Percentiles rank a stretch among this genome's conserved stretches.
phyloP scores from a whole-genome alignment of 1,140 invertebrate species.

The Chlorops oryzae region DNA sequence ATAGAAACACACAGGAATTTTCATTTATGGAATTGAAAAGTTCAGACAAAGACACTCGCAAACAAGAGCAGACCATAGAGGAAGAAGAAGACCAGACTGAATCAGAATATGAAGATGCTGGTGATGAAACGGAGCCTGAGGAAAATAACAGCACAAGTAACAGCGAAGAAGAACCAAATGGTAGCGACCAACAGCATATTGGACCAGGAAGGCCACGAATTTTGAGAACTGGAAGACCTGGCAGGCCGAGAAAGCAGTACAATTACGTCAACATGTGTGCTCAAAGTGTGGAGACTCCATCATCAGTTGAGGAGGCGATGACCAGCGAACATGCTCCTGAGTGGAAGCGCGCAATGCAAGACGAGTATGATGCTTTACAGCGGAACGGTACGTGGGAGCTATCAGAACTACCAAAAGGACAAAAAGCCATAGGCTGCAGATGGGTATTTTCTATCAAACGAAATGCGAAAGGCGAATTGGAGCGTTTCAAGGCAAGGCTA shows the following conservation, averaged over 20 bases:
- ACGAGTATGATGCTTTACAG: conserved; percentile 6
- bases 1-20: no score
- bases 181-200: no score
- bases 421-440: conserved; percentile 32
- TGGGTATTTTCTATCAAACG: conserved; percentile 44
- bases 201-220: neutral
- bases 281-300: neutral
- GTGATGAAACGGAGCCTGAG: no score
- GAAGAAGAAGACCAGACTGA: no score
- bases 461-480: conserved; percentile 23
- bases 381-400: conserved; percentile 23
- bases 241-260: neutral
- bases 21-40: no score
- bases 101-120: no score
- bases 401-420: conserved; percentile 21
- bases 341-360: conserved; percentile 11
- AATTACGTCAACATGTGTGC: neutral
- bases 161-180: no score
- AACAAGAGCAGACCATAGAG: no score
- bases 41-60: no score
- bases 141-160: no score
- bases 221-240: neutral
- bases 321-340: neutral
- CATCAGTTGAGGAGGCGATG: no score
- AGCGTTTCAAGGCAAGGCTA: conserved; percentile 41